Evolutionary conservation across 2,888 invertebrate species (phyloP).

Genomic region (Ypsolopha scabrella): DNA sequence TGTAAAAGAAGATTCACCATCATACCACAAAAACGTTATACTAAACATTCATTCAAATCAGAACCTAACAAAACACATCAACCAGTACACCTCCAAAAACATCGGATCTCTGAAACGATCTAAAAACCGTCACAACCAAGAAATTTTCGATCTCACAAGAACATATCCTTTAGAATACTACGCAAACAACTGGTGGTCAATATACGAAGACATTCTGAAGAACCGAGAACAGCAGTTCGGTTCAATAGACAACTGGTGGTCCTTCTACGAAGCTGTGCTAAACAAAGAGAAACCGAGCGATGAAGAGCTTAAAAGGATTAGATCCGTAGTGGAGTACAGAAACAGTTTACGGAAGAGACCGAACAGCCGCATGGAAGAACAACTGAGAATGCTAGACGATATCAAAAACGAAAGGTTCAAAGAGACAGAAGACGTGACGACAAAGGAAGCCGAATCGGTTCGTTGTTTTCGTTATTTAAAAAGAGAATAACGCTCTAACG

Average conservation of each 20-base stretch:
- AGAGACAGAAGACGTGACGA: conserved; percentile 42
- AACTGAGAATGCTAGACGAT: conserved; percentile 45
- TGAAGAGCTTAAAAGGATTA: conserved; percentile 35
- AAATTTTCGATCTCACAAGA: conserved; percentile 51
- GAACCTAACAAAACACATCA: conserved; percentile 29
- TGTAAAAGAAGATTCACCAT: conserved; percentile 22
- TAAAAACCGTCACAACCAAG: conserved; percentile 27
- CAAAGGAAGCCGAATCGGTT: conserved; percentile 51
- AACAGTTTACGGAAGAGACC: conserved; percentile 27
- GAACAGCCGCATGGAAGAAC: conserved; percentile 50
- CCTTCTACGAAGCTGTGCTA: conserved; percentile 49
- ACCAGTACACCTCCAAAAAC: conserved; percentile 24
- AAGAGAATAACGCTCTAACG: too few species aligned
- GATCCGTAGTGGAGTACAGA: conserved; percentile 32
- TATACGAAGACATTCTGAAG: conserved; percentile 56
- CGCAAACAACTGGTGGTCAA: conserved; percentile 65
- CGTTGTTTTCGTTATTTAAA: conserved; percentile 23
- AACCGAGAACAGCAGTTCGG: conserved; percentile 58
- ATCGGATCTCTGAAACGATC: conserved; percentile 25
- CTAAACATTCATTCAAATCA: conserved; percentile 34
- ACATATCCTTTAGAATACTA: conserved; percentile 58
- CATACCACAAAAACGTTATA: conserved; percentile 34
- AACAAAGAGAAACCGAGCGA: conserved; percentile 34
- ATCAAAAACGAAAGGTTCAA: conserved; percentile 43
- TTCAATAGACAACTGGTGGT: conserved; percentile 63